Evolutionary conservation across 2,888 invertebrate genomes (phyloP).

Genomic region (Sesia apiformis): DNA sequence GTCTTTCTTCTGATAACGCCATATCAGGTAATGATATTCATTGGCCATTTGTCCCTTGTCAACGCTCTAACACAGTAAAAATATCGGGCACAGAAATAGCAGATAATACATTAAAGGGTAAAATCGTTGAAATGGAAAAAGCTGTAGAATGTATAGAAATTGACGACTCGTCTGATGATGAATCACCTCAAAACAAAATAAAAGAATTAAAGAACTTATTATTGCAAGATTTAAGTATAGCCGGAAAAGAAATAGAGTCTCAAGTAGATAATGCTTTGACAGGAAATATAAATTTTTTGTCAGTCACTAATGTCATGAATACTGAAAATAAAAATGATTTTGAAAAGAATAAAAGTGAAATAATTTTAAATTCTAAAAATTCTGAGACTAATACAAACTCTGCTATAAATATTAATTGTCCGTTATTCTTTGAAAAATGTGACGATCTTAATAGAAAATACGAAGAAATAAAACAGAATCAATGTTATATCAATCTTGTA

Average conservation of each 20-base stretch:
- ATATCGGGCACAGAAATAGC: background rate
- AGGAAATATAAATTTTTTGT: too few relatives aligned
- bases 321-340: background rate
- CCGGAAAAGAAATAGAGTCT: background rate
- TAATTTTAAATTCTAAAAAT: background rate
- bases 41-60: too few relatives aligned
- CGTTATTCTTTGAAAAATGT: background rate
- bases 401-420: too few relatives aligned
- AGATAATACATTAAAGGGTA: background rate
- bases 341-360: background rate
- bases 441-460: background rate
- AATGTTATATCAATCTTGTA: background rate
- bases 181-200: slow-evolving; percentile 17
- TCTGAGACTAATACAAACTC: too few relatives aligned
- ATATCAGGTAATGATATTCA: background rate
- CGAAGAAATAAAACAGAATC: background rate
- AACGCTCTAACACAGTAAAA: too few relatives aligned
- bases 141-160: slow-evolving; percentile 30
- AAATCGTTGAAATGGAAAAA: background rate
- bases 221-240: slow-evolving; percentile 22
- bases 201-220: slow-evolving; percentile 25
- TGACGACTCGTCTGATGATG: slow-evolving; percentile 41
- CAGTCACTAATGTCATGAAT: background rate
- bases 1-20: background rate
- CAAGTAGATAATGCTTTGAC: too few relatives aligned